Conservation (phyloP, 1,140 invertebrate genomes). For the Euura saliciscinereae region DNA sequence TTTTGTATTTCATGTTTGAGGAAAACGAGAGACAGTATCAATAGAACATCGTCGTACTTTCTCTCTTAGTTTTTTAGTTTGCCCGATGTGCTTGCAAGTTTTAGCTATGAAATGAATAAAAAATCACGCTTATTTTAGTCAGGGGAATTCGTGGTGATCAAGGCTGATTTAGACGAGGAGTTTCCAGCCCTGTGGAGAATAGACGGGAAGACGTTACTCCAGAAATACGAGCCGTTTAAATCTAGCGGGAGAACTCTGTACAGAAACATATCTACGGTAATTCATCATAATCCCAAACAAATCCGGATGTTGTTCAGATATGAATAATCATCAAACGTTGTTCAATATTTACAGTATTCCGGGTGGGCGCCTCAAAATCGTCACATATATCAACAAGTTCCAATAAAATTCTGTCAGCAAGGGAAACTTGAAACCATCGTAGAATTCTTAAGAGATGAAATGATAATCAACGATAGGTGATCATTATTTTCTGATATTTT, state of each 20-base stretch:
- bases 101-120: too few species aligned
- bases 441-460: slow-evolving; percentile 77
- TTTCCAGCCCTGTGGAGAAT: slow-evolving; percentile 86
- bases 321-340: slow-evolving; percentile 14
- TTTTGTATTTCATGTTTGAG: too few species aligned
- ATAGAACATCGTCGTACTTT: too few species aligned
- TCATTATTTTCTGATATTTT: neutral
- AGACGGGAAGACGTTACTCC: slow-evolving; percentile 83
- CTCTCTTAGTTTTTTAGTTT: too few species aligned
- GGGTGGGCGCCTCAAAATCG: slow-evolving; percentile 82
- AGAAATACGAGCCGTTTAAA: slow-evolving; percentile 85
- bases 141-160: slow-evolving; percentile 84
- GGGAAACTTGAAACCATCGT: slow-evolving; percentile 78
- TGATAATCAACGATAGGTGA: slow-evolving; percentile 69
- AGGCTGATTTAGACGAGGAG: slow-evolving; percentile 74
- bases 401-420: slow-evolving; percentile 75
- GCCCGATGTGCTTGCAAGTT: too few species aligned
- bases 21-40: too few species aligned
- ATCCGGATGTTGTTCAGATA: neutral
- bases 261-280: slow-evolving; percentile 86
- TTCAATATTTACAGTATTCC: slow-evolving; percentile 67
- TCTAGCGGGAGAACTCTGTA: slow-evolving; percentile 82
- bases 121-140: slow-evolving; percentile 59
- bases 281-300: slow-evolving; percentile 27
- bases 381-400: slow-evolving; percentile 77